Base-by-base conservation (phyloP, 2,113 vertebrate species). In the Lepidothrix coronata region DNA sequence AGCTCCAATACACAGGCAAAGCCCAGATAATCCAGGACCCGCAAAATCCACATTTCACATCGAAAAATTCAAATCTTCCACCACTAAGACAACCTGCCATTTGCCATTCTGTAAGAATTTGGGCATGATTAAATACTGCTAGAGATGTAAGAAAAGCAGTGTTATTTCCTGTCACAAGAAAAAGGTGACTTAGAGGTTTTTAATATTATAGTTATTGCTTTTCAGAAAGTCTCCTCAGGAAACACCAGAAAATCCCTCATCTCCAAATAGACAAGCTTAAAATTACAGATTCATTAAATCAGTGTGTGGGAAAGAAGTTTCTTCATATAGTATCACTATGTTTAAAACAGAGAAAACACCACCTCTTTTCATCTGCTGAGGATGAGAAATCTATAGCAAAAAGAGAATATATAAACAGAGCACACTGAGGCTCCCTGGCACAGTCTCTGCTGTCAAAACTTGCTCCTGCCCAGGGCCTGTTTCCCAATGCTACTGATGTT, bases 161-260 rank as follows among this genome's bases (percentile, higher is more conserved):
- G 91, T 95, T 97, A 96, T 96, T 96, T 97, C 96, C 96, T 97
- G 77, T 95, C 95, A 96, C 86, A 52, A 93, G 84, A 91, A 96
- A 96, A 80, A 66, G 92, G 87, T 96, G 95, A 95, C 86, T 93
- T 97, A 68, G 80, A 92, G 80, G 46, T 73, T 96, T 91, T 96
- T 95, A 94, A 89, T 90, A 97, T 94, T 95, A 81, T 33, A 95
- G 95, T 95, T 95, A 96, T 95, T 97, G 95, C 86, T 97, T 97
- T 97, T 78, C 86, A 91, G 93, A 95, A 95, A 89, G 66, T 88
- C 85, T 95, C 95, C 95, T 96, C 94, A 90, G 91, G 88, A 97
- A 97, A 95, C n/a, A 3, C 37, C 4, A 10, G 95, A 96, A 97
- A 96, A 92, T 95, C 92, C 92, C 89, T 89, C 85, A 76, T 91